Percentiles rank a stretch among this genome's conserved stretches.
These are phyloP conservation scores for Gambusia holbrooki DNA, from an alignment of 2,113 vertebrate species.

Conservation along the genomic window DNA sequence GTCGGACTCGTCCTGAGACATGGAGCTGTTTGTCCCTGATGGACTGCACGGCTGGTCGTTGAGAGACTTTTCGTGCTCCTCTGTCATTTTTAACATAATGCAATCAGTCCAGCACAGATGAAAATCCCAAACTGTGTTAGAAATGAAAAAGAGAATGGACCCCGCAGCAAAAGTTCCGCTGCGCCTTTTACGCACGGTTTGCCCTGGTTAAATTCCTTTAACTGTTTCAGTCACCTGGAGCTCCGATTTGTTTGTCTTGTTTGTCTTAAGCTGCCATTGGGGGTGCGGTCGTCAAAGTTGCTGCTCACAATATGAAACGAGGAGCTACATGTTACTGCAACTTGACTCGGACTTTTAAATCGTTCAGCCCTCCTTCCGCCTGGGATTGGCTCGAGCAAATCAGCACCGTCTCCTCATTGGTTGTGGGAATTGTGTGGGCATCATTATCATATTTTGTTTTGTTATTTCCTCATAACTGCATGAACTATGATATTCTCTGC, in stretches of 20 bases:
- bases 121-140: slow-evolving; percentile 28
- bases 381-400: slow-evolving; percentile 69
- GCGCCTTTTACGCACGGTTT: slow-evolving; percentile 69
- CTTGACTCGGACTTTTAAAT: slow-evolving; percentile 74
- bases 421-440: slow-evolving; percentile 23
- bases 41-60: slow-evolving; percentile 89
- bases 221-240: slow-evolving; percentile 16
- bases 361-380: slow-evolving; percentile 68
- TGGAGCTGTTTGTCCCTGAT: slow-evolving; percentile 86
- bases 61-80: slow-evolving; percentile 85
- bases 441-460: slow-evolving; percentile 47
- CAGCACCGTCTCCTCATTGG: slow-evolving; percentile 64
- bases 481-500: slow-evolving; percentile 3
- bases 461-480: slow-evolving; percentile 1
- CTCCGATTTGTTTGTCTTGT: slow-evolving; percentile 32
- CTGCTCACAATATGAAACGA: slow-evolving; percentile 55
- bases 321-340: slow-evolving; percentile 62
- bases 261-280: slow-evolving; percentile 47
- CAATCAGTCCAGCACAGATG: slow-evolving; percentile 6
- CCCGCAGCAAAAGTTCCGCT: slow-evolving; percentile 22
- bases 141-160: slow-evolving; percentile 14
- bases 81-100: slow-evolving; percentile 90
- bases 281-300: slow-evolving; percentile 48
- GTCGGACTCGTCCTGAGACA: slow-evolving; percentile 88
- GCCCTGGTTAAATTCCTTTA: slow-evolving; percentile 51